Base-by-base conservation (phyloP, 2,797 vertebrate species). In the Limosa lapponica region DNA sequence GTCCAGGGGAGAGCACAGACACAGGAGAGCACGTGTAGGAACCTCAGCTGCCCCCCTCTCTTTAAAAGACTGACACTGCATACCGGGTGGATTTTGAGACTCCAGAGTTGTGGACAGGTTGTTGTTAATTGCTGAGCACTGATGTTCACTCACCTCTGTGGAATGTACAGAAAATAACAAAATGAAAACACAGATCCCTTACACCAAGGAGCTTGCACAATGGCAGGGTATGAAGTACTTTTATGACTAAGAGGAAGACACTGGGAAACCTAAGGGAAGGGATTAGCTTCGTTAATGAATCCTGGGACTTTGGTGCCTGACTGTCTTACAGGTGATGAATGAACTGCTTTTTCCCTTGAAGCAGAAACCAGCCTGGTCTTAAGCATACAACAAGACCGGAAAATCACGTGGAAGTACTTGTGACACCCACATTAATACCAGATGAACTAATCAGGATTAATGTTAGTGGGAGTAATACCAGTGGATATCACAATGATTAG, bases 401-500 rank as follows among this genome's bases (percentile, higher is more conserved):
- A 75, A 86, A 84, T 73, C 58, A 41, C 2, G 1, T 75, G 77
- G 72, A 93, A 94, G 48, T 69, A 34, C 25, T 72, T 88, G 74
- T 89, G 87, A 65, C 72, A 79, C 82, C 44, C 57, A 70, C 49
- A 81, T 92, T 91, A 95, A 87, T 92, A 71, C 52, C 74, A 80
- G 49, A 61, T 67, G 84, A 82, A 75, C 66, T 91, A 86, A 94
- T 82, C 65, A 62, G 82, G 69, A 94, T 96, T 93, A 88, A 94
- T 93, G 55, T 75, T 88, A 72, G 66, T 67, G 70, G 72, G 80
- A 92, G 73, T 71, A 88, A 95, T 70, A 51, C 62, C 51, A 87
- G 70, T 79, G 77, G 91, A 74, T 91, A 94, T 83, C 62, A 23
- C 62, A 70, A 82, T 93, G 59, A 95, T 95, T 91, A 93, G 90